These are phyloP conservation scores for Ditula angustiorana DNA, from an alignment of 2,888 invertebrate genomes.

Conservation along the genomic window DNA sequence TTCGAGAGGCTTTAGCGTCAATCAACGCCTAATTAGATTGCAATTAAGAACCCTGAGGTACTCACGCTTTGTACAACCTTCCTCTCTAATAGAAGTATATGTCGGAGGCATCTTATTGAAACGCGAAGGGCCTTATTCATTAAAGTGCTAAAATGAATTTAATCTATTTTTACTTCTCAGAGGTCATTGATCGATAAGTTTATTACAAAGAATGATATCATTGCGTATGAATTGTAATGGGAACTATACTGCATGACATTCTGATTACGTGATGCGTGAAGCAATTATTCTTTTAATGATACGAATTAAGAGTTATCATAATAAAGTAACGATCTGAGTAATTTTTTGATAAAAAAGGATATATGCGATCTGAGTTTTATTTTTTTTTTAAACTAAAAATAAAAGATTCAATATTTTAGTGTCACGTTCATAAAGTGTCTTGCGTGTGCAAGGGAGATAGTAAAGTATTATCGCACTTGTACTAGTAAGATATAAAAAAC, in stretches of 20 bases:
- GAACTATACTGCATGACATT: neutral
- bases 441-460: no score
- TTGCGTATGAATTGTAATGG: neutral
- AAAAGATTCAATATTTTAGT: neutral
- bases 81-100: neutral
- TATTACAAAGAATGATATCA: neutral
- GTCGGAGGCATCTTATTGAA: constrained; percentile 9
- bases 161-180: constrained; percentile 13
- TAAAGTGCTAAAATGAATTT: constrained; percentile 1
- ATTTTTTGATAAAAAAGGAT: no score
- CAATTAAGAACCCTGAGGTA: constrained; percentile 29
- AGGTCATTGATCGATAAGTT: neutral
- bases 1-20: neutral
- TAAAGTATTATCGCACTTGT: no score
- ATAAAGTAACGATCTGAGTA: no score
- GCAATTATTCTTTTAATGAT: no score
- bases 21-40: constrained; percentile 29
- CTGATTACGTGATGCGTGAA: neutral
- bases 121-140: constrained; percentile 19
- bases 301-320: neutral
- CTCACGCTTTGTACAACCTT: constrained; percentile 16
- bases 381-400: neutral
- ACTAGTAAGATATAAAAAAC: no score
- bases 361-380: no score
- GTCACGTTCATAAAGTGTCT: no score